Evolutionary conservation across 2,888 invertebrate species (phyloP).

Genomic region (Nephrotoma appendiculata): DNA sequence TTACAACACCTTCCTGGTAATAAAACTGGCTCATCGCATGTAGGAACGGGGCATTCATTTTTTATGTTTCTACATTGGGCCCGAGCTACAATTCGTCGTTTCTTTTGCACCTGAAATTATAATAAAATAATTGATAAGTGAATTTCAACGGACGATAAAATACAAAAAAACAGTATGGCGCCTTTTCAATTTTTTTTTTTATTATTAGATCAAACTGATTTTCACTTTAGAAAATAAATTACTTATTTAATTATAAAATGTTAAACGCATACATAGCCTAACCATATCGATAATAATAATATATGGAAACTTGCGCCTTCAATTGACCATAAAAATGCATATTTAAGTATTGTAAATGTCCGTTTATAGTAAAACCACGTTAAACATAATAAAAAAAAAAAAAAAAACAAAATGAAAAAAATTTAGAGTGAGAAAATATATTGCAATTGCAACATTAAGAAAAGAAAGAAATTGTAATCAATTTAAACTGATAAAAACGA

Average conservation of each 20-base stretch:
- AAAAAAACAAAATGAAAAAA: neutral
- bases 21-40: slow-evolving; percentile 72
- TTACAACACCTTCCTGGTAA: slow-evolving; percentile 83
- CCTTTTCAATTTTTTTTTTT: neutral
- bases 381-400: neutral
- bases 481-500: neutral
- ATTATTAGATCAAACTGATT: neutral
- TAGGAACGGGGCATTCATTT: slow-evolving; percentile 77
- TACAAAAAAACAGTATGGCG: neutral
- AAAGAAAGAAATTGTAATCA: neutral
- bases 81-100: slow-evolving; percentile 73
- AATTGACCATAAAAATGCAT: neutral
- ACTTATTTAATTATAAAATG: neutral
- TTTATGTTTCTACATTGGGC: slow-evolving; percentile 85
- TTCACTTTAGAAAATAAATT: neutral
- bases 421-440: neutral
- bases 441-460: neutral
- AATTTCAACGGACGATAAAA: neutral
- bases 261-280: neutral
- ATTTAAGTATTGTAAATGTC: neutral
- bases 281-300: neutral
- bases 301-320: neutral
- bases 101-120: slow-evolving; percentile 64
- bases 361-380: neutral
- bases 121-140: neutral